These are phyloP conservation scores for Elysia crispata DNA, from an alignment of 2,888 invertebrate species.

Conservation along the genomic window DNA sequence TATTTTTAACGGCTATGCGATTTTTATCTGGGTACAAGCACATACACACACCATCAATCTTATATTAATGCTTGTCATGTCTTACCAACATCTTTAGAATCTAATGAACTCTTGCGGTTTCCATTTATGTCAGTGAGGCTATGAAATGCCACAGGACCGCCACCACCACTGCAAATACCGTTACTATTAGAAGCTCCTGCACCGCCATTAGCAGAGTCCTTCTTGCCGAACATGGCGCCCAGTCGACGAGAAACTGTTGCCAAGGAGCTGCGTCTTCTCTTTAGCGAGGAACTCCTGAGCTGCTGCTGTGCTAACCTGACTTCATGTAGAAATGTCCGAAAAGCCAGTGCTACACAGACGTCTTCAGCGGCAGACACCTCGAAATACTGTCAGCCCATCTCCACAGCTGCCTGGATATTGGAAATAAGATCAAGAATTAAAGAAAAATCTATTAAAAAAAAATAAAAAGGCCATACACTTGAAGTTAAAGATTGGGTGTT, in stretches of 20 bases:
- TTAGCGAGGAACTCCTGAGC: slow-evolving; percentile 53
- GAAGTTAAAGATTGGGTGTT: no score
- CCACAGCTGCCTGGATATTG: slow-evolving; percentile 56
- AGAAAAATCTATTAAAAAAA: no score
- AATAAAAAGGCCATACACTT: no score
- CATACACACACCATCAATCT: not conserved
- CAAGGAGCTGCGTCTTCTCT: slow-evolving; percentile 61
- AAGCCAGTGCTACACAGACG: slow-evolving; percentile 63
- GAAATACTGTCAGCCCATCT: slow-evolving; percentile 65
- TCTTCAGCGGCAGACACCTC: slow-evolving; percentile 71
- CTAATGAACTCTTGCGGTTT: not conserved
- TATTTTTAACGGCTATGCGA: no score
- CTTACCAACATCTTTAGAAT: slow-evolving; percentile 16
- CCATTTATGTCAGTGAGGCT: not conserved
- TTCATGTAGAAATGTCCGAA: slow-evolving; percentile 64
- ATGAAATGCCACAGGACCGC: not conserved
- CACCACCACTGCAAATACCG: not conserved
- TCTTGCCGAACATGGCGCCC: slow-evolving; percentile 67
- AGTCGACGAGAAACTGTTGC: slow-evolving; percentile 64
- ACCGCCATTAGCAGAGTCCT: slow-evolving; percentile 27
- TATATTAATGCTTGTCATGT: not conserved
- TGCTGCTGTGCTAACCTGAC: slow-evolving; percentile 64
- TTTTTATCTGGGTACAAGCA: no score
- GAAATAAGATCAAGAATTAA: no score
- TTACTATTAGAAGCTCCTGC: not conserved